These are phyloP conservation scores for Torymus tubicola DNA, from an alignment of 2,888 invertebrate genomes.

Conservation along the genomic window DNA sequence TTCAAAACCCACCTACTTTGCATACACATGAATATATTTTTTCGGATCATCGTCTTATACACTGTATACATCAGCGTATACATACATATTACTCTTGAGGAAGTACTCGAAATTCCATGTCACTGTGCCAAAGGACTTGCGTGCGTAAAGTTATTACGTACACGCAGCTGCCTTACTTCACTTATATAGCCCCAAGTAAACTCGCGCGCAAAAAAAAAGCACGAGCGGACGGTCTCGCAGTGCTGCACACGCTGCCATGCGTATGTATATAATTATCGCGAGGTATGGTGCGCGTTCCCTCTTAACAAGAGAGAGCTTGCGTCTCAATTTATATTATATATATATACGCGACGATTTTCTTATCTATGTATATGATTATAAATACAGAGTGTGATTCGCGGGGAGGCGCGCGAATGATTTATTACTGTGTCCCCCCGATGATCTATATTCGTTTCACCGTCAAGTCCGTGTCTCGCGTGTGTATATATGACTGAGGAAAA, in stretches of 20 bases:
- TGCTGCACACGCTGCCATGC: too few relatives aligned
- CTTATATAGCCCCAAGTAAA: not conserved
- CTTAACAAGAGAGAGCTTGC: too few relatives aligned
- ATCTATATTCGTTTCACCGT: too few relatives aligned
- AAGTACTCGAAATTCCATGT: constrained; percentile 43
- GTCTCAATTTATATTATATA: too few relatives aligned
- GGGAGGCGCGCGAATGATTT: too few relatives aligned
- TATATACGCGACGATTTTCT: too few relatives aligned
- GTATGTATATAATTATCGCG: constrained; percentile 10
- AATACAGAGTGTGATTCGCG: too few relatives aligned
- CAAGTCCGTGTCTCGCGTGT: too few relatives aligned
- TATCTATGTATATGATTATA: too few relatives aligned
- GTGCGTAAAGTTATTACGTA: constrained; percentile 42
- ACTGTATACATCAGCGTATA: constrained; percentile 3
- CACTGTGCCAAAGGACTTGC: constrained; percentile 54
- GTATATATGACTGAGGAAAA: too few relatives aligned
- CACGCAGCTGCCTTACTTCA: not conserved
- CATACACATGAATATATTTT: constrained; percentile 20
- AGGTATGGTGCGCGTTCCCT: too few relatives aligned
- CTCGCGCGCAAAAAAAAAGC: constrained; percentile 23
- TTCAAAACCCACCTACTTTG: not conserved
- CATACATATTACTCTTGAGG: not conserved
- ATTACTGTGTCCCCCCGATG: too few relatives aligned
- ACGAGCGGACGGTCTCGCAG: not conserved
- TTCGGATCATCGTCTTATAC: not conserved